Percentiles rank a stretch among this genome's conserved stretches.
phyloP scores from a whole-genome alignment of 1,140 invertebrate species.

The Zaprionus ghesquierei region DNA sequence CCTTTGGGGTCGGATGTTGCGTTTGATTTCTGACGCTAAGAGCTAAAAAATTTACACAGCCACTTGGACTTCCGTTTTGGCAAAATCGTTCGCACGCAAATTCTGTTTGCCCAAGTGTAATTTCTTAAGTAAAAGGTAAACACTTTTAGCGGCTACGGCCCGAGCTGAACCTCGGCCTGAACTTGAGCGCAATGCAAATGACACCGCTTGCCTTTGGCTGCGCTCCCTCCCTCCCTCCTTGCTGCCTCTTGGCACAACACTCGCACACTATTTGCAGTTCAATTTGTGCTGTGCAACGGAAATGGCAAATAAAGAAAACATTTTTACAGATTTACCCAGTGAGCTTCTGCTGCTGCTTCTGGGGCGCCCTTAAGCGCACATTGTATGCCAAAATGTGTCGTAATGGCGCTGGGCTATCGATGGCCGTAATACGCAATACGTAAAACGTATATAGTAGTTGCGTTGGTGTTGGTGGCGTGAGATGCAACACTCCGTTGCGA shows the following conservation, averaged over 20 bases:
- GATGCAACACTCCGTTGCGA: background rate
- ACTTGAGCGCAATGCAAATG: background rate
- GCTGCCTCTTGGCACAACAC: too few relatives aligned
- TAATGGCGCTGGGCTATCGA: conserved; percentile 35
- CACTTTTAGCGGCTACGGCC: conserved; percentile 64
- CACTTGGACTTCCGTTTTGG: conserved; percentile 61
- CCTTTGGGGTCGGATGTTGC: conserved; percentile 42
- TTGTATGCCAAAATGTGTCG: conserved; percentile 44
- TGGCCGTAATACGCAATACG: conserved; percentile 25
- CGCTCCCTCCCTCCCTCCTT: background rate
- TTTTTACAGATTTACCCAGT: conserved; percentile 38
- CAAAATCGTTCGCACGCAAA: conserved; percentile 50
- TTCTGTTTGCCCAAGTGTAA: conserved; percentile 80
- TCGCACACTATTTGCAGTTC: conserved; percentile 57
- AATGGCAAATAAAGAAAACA: conserved; percentile 55
- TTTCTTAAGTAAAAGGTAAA: conserved; percentile 82
- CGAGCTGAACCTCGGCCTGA: conserved; percentile 26
- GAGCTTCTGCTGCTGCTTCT: background rate
- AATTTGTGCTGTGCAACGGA: conserved; percentile 52
- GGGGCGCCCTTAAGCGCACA: conserved; percentile 21
- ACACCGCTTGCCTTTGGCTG: conserved; percentile 2
- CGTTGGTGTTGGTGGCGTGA: background rate
- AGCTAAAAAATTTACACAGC: conserved; percentile 63
- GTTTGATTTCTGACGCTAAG: conserved; percentile 50
- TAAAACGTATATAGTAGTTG: conserved; percentile 18